A percentile compares a stretch with the other conserved stretches of the same genome.
These are phyloP conservation scores for Drosophila rellima DNA, from an alignment of 2,888 invertebrate species.

Conservation along the genomic window DNA sequence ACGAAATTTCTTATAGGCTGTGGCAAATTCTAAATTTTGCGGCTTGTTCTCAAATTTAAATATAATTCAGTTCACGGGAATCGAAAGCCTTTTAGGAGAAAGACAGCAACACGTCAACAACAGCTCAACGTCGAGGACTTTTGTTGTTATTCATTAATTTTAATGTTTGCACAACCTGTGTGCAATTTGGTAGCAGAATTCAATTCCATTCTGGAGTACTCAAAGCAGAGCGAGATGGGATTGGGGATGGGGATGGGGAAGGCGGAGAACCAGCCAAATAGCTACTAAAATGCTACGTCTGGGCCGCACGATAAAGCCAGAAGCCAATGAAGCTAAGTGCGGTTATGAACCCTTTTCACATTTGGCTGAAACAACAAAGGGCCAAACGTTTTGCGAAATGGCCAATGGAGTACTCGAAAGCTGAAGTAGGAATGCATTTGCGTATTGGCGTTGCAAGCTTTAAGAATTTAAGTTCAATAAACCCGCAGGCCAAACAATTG, in stretches of 20 bases:
- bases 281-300: conserved; percentile 64
- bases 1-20: too few species aligned
- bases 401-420: conserved; percentile 26
- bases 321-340: conserved; percentile 79
- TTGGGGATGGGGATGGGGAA: conserved; percentile 2
- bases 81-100: not conserved
- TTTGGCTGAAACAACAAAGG: conserved; percentile 69
- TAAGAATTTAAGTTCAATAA: conserved; percentile 67
- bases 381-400: conserved; percentile 36
- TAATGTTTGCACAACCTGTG: conserved; percentile 81
- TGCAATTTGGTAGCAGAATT: conserved; percentile 55
- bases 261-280: conserved; percentile 35
- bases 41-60: not conserved
- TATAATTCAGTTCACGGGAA: not conserved
- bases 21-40: not conserved
- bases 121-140: conserved; percentile 41
- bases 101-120: conserved; percentile 32
- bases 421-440: conserved; percentile 16
- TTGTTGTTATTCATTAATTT: conserved; percentile 85
- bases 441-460: conserved; percentile 33
- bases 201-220: conserved; percentile 76
- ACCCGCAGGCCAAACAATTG: conserved; percentile 42
- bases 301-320: conserved; percentile 70
- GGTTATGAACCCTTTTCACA: conserved; percentile 80
- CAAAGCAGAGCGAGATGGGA: conserved; percentile 10